Conservation (phyloP, 2,113 vertebrate genomes). For the Apistogramma diplotaenia region DNA sequence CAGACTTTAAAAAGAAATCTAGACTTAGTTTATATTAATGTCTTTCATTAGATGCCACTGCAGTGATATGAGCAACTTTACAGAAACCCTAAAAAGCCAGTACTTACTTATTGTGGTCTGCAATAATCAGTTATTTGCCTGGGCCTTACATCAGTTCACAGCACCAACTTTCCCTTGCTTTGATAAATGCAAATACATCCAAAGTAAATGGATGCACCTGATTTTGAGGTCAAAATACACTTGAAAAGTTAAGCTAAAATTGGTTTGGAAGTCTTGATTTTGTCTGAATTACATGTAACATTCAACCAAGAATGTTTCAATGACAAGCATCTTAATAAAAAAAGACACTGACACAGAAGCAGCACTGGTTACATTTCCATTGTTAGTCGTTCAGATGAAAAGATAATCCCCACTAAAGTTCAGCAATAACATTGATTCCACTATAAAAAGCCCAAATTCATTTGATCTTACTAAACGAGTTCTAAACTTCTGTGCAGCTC, state of each 20-base stretch:
- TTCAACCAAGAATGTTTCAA: not conserved
- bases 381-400: not conserved
- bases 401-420: not conserved
- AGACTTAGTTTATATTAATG: not conserved
- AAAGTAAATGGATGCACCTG: not conserved
- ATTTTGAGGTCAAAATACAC: not conserved
- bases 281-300: not conserved
- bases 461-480: not conserved
- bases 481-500: not conserved
- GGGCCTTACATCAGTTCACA: not conserved
- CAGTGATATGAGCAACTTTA: not conserved
- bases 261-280: not conserved
- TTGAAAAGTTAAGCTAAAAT: not conserved
- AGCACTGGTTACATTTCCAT: fast-evolving
- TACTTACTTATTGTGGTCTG: not conserved
- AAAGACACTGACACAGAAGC: not conserved
- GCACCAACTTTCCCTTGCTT: not conserved
- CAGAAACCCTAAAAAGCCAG: not conserved
- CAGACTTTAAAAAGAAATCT: not conserved
- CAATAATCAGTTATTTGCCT: not conserved
- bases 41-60: not conserved
- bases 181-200: not conserved
- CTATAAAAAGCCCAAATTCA: not conserved
- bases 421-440: not conserved
- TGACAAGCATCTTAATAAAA: not conserved